Percentiles rank a stretch among this genome's conserved stretches.
These are phyloP conservation scores for Ladona fulva DNA, from an alignment of 1,140 invertebrate genomes.

Conservation along the genomic window DNA sequence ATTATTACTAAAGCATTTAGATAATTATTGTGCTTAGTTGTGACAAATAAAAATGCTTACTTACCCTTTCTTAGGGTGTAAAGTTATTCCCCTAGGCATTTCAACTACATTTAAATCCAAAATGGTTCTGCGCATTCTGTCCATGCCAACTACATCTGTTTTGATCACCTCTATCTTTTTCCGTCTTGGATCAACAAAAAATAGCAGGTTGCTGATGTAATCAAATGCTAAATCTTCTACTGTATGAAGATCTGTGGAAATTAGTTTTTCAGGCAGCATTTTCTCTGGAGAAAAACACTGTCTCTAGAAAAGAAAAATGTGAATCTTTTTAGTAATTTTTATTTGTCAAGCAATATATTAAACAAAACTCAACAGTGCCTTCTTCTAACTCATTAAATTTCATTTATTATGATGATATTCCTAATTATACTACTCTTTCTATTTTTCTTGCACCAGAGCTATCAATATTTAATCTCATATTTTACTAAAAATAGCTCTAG, in stretches of 20 bases:
- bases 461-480: no score
- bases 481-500: no score
- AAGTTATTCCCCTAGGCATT: constrained; percentile 78
- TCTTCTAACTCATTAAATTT: no score
- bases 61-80: constrained; percentile 70
- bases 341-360: constrained; percentile 60
- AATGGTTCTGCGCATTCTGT: constrained; percentile 69
- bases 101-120: constrained; percentile 58
- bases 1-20: no score
- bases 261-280: constrained; percentile 53
- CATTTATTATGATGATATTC: no score
- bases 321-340: no score
- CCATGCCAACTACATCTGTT: constrained; percentile 52
- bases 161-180: constrained; percentile 71
- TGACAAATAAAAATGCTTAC: constrained; percentile 17
- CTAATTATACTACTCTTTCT: no score
- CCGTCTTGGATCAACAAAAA: constrained; percentile 76
- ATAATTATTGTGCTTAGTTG: no score
- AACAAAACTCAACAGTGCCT: no score
- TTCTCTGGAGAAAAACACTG: constrained; percentile 63
- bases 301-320: constrained; percentile 37
- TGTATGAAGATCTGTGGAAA: constrained; percentile 62
- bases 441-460: no score
- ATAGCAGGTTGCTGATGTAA: constrained; percentile 87
- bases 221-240: constrained; percentile 90